Evolutionary conservation across 1,140 invertebrate species (phyloP), one percentile per base, ranked within the genome.

Genomic region (Campoletis sonorensis): DNA sequence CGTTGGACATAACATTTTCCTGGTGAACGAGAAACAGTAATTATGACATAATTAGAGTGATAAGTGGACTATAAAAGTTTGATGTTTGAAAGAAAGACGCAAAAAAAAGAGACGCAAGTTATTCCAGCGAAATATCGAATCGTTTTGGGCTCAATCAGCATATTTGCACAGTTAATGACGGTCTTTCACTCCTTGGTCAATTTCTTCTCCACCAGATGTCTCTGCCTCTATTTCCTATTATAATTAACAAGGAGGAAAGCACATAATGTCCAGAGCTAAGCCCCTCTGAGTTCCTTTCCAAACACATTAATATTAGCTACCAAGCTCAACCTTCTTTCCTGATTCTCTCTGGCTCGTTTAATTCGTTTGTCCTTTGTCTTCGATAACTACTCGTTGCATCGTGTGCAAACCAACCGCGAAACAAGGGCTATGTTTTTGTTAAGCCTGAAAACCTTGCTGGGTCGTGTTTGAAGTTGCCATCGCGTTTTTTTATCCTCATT

Each of bases 341-440:
- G 16, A 45, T 21, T 23, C 40, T 54, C 1, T 75, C 1, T 67
- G 70, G 26, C 82, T 13, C 33, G 45, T 73, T 75, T 76, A 80
- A 75, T 51, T 70, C 40, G 80, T 64, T 83, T 83, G 82, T 79
- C 83, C 79, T 84, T 23, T 64, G 61, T 64, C 21, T 26, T 23
- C 23, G n/a, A 21, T 4, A 64, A 64, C n/a, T 54, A 64, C n/a
- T 26, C 21, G n/a, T 18, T 54, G 61, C 23, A 23, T 23, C 11
- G n/a, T 51, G 40, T 18, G 72, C 45, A 54, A 58, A 27, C 72
- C 33, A 58, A 33, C 21, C 40, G 72, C 40, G 27, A 51, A 58
- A 58, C 61, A 64, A 26, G 23, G 33, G 45, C 71, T 33, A 30
- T n/a, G 30, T 27, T 27, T 70, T 70, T n/a, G n/a, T 70, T 70